Base-by-base conservation (phyloP, 2,113 vertebrate species). In the Callipepla californica region DNA sequence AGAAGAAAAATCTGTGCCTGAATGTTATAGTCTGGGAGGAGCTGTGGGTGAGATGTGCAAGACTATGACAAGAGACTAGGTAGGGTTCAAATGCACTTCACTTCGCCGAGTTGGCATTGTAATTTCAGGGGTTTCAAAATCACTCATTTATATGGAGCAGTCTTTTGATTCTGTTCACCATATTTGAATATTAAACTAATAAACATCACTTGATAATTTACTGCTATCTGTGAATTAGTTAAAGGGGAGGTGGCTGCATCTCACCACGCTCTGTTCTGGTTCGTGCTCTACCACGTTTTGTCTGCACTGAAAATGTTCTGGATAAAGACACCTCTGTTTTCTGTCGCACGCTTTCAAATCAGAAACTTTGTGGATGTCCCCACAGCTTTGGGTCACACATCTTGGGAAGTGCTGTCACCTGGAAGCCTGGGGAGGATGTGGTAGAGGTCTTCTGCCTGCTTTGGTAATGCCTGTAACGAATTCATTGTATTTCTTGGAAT, bases 131-230 rank as follows among this genome's bases (percentile, higher is more conserved):
- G 53, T 92, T 95, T 94, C 87, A 48, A 61, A 89, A 80, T 87
- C 90, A 83, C 85, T 92, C 92, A 45, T 73, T 94, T 92, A 61
- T 87, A 22, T 89, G 88, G 95, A 93, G 78, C 87, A 89, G 87
- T 93, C 68, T 91, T 95, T 94, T 74, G 40, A 69, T 96, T 96
- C 94, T 97, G 94, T 96, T 97, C 95, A 90, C 83, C 94, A 72
- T 95, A 96, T 92, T 95, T 97, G 97, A 97, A 91, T 91, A 94
- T 97, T 96, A 90, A 96, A 96, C 92, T 92, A 97, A 96, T 95
- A 97, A 96, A 91, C 63, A 68, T 32, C 87, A 88, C 79, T 97
- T 96, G 95, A 94, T 94, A 87, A 96, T 94, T 96, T 96, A 96
- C 90, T 90, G 96, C 75, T 96, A 94, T 95, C 94, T 97, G 93